Percentiles rank a stretch among this genome's conserved stretches.
phyloP scores from a whole-genome alignment of 2,888 invertebrate species.

The Dasysyrphus tricinctus region DNA sequence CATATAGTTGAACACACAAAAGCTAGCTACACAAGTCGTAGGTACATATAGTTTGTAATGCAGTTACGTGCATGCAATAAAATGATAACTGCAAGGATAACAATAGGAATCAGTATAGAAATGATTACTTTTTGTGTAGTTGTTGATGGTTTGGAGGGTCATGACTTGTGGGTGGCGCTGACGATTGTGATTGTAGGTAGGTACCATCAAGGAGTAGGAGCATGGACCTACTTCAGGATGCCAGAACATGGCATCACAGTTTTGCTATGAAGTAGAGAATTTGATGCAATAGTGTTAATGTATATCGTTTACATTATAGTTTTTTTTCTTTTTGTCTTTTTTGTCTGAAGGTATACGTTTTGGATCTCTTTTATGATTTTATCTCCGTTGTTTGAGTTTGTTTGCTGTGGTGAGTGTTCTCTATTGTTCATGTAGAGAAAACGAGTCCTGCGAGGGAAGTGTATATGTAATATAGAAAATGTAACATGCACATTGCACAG shows the following conservation, averaged over 20 bases:
- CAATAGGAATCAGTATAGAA: slow-evolving; percentile 55
- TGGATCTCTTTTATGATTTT: slow-evolving; percentile 34
- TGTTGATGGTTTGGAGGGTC: slow-evolving; percentile 30
- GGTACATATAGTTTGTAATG: slow-evolving; percentile 35
- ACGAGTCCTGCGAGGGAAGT: slow-evolving; percentile 51
- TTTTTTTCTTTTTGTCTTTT: slow-evolving; percentile 8
- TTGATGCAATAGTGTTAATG: slow-evolving; percentile 64
- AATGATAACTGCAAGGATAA: slow-evolving; percentile 67
- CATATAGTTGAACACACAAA: neutral
- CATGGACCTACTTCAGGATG: slow-evolving; percentile 29
- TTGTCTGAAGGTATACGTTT: neutral
- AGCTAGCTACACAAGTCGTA: neutral
- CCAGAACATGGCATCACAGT: slow-evolving; percentile 19
- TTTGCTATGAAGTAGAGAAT: slow-evolving; percentile 46
- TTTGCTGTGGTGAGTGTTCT: neutral
- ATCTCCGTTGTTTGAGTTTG: slow-evolving; percentile 32
- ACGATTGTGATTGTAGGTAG: neutral
- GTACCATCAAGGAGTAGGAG: neutral
- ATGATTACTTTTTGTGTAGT: slow-evolving; percentile 51
- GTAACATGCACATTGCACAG: slow-evolving; percentile 44
- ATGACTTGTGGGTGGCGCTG: slow-evolving; percentile 15
- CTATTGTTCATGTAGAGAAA: slow-evolving; percentile 45
- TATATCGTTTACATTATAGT: slow-evolving; percentile 24
- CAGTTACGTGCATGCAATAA: slow-evolving; percentile 68
- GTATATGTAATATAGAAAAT: neutral